phyloP scores from a whole-genome alignment of 2,113 vertebrate genomes.

The Sebastes schlegelii region DNA sequence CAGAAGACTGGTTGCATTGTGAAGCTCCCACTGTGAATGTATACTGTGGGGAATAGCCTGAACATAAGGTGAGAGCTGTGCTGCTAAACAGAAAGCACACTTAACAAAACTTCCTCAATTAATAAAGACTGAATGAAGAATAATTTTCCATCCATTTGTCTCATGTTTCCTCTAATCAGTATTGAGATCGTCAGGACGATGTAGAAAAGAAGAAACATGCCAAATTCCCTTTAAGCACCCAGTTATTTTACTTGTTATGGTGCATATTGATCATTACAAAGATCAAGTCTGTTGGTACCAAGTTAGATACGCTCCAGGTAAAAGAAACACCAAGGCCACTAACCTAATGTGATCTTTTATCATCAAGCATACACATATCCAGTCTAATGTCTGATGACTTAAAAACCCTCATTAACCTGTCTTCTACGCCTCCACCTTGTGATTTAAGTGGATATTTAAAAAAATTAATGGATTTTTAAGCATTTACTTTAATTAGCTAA shows the following conservation, averaged over 20 bases:
- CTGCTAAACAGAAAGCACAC: constrained; percentile 15
- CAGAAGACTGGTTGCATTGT: constrained; percentile 3
- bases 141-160: not conserved
- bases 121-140: not conserved
- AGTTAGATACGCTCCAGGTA: not conserved
- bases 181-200: too few relatives aligned
- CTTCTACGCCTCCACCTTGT: not conserved
- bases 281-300: not conserved
- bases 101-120: constrained; percentile 10
- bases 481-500: not conserved
- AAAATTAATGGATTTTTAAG: constrained; percentile 7
- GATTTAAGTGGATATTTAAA: not conserved
- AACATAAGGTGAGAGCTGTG: constrained; percentile 11
- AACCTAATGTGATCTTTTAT: not conserved
- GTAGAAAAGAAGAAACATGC: too few relatives aligned
- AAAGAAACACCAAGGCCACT: not conserved
- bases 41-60: constrained; percentile 14
- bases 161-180: not conserved
- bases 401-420: constrained; percentile 13
- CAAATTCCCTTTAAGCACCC: too few relatives aligned
- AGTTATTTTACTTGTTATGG: not conserved
- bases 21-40: constrained; percentile 16
- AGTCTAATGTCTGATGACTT: constrained; percentile 5
- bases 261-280: not conserved
- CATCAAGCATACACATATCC: not conserved